Percentiles rank a stretch among this genome's conserved stretches.
phyloP scores from a whole-genome alignment of 2,113 vertebrate genomes.

The Sturnus vulgaris region DNA sequence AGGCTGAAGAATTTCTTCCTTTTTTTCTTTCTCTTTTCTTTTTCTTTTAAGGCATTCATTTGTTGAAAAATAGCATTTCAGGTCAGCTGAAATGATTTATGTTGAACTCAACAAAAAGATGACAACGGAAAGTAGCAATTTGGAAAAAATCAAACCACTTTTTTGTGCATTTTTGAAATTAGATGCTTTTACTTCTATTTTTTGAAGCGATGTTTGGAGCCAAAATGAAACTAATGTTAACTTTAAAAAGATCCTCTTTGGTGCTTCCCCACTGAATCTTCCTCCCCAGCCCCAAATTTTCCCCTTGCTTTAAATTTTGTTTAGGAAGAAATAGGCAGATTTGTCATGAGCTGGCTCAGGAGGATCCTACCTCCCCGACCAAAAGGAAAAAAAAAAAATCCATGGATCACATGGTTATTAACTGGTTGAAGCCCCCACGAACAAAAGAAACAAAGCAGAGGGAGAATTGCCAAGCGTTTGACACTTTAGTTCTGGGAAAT shows the following conservation, averaged over 20 bases:
- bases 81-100: background rate
- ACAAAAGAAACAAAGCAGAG: background rate
- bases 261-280: background rate
- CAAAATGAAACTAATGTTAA: background rate
- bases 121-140: background rate
- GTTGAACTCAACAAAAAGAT: background rate
- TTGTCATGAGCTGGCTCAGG: background rate
- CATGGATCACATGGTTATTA: background rate
- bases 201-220: background rate
- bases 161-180: background rate
- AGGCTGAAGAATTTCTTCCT: background rate
- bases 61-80: background rate
- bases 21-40: background rate
- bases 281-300: rapidly evolving
- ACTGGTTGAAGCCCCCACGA: background rate
- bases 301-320: background rate
- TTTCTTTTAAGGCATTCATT: background rate
- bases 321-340: background rate
- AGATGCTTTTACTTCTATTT: background rate
- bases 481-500: background rate
- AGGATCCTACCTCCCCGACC: background rate
- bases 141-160: background rate
- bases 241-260: background rate
- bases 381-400: background rate
- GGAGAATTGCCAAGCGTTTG: background rate